Evolutionary conservation across 2,888 invertebrate species (phyloP).

Genomic region (Lycophotia porphyrea): DNA sequence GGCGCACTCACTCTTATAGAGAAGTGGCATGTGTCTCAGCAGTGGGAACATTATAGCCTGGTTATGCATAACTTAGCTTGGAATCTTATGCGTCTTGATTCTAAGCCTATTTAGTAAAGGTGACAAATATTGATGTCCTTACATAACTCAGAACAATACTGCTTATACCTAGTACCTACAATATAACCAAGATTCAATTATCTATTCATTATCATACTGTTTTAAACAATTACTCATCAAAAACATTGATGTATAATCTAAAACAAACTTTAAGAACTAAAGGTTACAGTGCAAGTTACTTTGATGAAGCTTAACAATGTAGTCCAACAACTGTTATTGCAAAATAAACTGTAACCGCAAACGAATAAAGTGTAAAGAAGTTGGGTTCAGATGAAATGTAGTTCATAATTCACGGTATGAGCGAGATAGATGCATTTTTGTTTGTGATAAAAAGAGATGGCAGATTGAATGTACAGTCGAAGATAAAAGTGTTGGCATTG

Average conservation of each 20-base stretch:
- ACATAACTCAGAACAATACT: neutral
- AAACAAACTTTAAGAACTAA: neutral
- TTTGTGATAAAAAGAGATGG: slow-evolving; percentile 53
- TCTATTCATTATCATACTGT: slow-evolving; percentile 38
- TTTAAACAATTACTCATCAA: slow-evolving; percentile 59
- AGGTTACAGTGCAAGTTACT: neutral
- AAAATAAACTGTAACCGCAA: neutral
- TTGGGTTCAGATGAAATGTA: neutral
- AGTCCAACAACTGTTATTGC: neutral
- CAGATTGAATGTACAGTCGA: slow-evolving; percentile 36
- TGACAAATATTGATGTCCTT: neutral
- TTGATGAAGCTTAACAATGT: neutral
- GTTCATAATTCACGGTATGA: slow-evolving; percentile 37
- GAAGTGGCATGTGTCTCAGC: no score
- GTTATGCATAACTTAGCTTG: no score
- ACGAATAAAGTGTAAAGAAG: slow-evolving; percentile 17
- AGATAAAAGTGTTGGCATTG: slow-evolving; percentile 49
- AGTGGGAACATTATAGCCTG: no score
- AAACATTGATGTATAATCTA: neutral
- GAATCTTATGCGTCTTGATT: neutral
- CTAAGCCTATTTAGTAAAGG: neutral
- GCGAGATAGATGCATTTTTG: slow-evolving; percentile 25
- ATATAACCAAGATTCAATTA: slow-evolving; percentile 29
- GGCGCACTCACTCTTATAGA: no score
- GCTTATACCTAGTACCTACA: slow-evolving; percentile 2